Evolutionary conservation across 2,797 vertebrate genomes (phyloP), one percentile per base, ranked within the genome.

Genomic region (Chelon auratus): DNA sequence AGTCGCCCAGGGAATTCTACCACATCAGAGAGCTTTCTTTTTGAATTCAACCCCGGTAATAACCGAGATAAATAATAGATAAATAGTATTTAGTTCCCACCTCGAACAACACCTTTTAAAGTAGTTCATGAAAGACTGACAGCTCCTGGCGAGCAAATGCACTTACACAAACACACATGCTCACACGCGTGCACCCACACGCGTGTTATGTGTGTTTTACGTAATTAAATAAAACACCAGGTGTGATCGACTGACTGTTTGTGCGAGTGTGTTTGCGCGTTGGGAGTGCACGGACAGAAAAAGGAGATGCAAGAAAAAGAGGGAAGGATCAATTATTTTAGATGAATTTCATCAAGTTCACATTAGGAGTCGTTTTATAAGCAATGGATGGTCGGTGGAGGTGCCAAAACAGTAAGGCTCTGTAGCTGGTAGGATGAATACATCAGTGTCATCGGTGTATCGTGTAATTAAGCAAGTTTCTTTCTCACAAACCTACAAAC

Each of bases 31-130:
- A 85, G 89, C 84, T 86, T 86, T 87, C 84, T 72, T 83, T 93
- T 92, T 83, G 82, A 89, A 93, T 89, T 87, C 87, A 91, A 92
- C 87, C 92, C 85, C 67, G 58, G 87, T 91, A 91, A 94, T 93
- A 94, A 94, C 69, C 56, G 86, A 86, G 90, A 94, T 94, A 91
- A 94, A 94, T 94, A 92, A 93, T 90, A 92, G 90, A 93, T 92
- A 94, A 93, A 93, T 90, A 93, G 90, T 92, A 90, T 93, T 95
- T 94, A 93, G 92, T 92, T 93, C 89, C 91, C 91, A 94, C 93
- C 92, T 94, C 93, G 88, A 93, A 92, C 89, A 90, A 86, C 82
- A 89, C 83, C 90, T 91, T 92, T 93, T 90, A 89, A 92, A 93
- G 91, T 82, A 87, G 80, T 88, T 89, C 86, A 91, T 90, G 86